Conservation (phyloP, 1,140 invertebrate genomes). For the Platyura marginata region DNA sequence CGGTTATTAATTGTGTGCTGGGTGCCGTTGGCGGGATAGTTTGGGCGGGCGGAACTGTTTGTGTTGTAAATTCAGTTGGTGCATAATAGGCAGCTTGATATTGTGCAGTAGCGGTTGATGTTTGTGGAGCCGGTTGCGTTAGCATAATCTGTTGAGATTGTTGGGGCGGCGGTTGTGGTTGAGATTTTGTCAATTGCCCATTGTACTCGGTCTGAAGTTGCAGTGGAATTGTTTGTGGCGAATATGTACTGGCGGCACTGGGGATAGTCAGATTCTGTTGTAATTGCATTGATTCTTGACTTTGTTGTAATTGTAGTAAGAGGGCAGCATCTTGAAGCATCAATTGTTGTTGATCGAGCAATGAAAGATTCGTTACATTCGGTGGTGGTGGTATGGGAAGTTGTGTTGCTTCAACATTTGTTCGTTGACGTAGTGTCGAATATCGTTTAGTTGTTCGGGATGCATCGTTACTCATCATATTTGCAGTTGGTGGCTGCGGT, state of each 20-base stretch:
- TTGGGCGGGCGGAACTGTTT: conserved; percentile 12
- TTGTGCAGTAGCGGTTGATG: conserved; percentile 8
- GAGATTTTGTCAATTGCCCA: not conserved
- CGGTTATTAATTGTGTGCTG: conserved; percentile 10
- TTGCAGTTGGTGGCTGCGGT: not conserved
- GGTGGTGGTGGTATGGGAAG: conserved; percentile 14
- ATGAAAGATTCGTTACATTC: not conserved
- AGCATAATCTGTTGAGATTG: conserved; percentile 6
- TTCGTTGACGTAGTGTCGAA: conserved; percentile 49
- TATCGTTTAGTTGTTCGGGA: conserved; percentile 41
- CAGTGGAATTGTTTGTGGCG: not conserved
- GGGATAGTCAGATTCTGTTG: not conserved
- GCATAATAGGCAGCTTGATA: conserved; percentile 11
- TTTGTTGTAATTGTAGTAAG: not conserved
- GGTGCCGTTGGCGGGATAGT: conserved; percentile 12
- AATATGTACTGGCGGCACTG: not conserved
- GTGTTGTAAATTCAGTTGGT: conserved; percentile 13
- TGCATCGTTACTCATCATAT: not conserved
- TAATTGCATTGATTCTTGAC: not conserved
- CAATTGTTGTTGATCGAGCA: conserved; percentile 19
- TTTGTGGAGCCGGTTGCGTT: conserved; percentile 21
- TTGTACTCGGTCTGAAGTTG: not conserved
- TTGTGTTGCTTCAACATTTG: conserved; percentile 28
- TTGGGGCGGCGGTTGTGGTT: not conserved
- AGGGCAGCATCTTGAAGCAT: not conserved